phyloP scores from a whole-genome alignment of 2,888 invertebrate species.

The Macaria liturata region DNA sequence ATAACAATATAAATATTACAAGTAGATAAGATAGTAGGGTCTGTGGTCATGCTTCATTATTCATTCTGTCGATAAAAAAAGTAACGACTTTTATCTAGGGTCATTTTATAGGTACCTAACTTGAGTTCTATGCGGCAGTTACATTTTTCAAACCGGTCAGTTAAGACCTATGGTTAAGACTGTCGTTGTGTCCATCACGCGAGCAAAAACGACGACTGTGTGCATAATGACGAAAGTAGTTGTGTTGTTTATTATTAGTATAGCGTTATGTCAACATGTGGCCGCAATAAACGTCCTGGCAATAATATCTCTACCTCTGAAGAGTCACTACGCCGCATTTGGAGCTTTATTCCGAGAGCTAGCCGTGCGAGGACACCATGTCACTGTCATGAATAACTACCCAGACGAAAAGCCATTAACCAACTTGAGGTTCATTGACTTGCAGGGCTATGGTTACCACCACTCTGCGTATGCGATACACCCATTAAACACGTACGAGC shows the following conservation, averaged over 20 bases:
- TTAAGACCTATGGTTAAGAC: no score
- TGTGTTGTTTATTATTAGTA: slow-evolving; percentile 5
- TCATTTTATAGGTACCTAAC: no score
- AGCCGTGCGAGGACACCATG: slow-evolving; percentile 80
- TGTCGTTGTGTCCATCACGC: no score
- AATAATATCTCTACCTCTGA: slow-evolving; percentile 81
- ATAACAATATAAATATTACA: no score
- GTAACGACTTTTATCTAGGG: not conserved
- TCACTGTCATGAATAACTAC: slow-evolving; percentile 84
- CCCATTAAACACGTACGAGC: slow-evolving; percentile 41
- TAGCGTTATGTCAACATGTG: slow-evolving; percentile 33
- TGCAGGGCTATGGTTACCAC: slow-evolving; percentile 43
- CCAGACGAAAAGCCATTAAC: slow-evolving; percentile 59
- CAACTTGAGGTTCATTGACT: slow-evolving; percentile 80
- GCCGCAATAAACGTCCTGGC: slow-evolving; percentile 67
- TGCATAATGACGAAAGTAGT: no score
- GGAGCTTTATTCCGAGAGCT: slow-evolving; percentile 80
- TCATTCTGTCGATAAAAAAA: slow-evolving; percentile 2
- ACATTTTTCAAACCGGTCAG: no score
- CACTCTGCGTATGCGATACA: slow-evolving; percentile 21
- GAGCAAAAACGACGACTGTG: no score
- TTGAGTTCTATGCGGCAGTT: no score
- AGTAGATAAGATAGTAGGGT: no score
- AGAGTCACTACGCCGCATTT: slow-evolving; percentile 85
- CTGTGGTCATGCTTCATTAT: slow-evolving; percentile 5